phyloP scores from a whole-genome alignment of 2,888 invertebrate species.

The Amphimallon solstitiale region DNA sequence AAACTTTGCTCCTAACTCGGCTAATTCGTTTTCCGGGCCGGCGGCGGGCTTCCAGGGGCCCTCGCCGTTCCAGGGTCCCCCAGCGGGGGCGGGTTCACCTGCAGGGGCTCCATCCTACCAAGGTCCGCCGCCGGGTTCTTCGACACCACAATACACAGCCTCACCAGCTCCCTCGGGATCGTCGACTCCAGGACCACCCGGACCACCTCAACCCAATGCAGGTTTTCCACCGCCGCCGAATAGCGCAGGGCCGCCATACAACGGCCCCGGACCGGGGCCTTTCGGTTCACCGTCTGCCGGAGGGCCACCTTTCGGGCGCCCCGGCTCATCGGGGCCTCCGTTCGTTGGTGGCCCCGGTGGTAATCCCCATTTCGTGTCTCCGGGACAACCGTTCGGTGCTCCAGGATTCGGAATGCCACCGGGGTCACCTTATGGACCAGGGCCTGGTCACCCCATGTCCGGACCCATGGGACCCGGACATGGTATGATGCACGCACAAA shows the following conservation, averaged over 20 bases:
- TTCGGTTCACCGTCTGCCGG: slow-evolving; percentile 75
- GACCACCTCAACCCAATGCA: slow-evolving; percentile 71
- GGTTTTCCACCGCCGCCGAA: slow-evolving; percentile 69
- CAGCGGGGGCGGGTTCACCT: slow-evolving; percentile 80
- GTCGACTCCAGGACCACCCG: slow-evolving; percentile 86
- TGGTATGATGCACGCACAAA: slow-evolving; percentile 69
- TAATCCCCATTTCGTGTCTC: slow-evolving; percentile 73
- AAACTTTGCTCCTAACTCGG: slow-evolving; percentile 72
- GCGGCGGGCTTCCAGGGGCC: slow-evolving; percentile 66
- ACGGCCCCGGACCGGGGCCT: slow-evolving; percentile 75
- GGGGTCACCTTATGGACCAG: slow-evolving; percentile 76
- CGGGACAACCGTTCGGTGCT: slow-evolving; percentile 70
- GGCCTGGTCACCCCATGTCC: slow-evolving; percentile 70
- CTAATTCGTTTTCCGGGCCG: slow-evolving; percentile 72
- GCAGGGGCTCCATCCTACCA: slow-evolving; percentile 67
- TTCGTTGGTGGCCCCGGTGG: slow-evolving; percentile 75
- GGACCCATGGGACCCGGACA: slow-evolving; percentile 73
- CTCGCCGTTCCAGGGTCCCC: slow-evolving; percentile 73
- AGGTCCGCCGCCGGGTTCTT: slow-evolving; percentile 75
- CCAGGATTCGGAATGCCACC: slow-evolving; percentile 78
- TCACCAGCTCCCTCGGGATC: slow-evolving; percentile 86
- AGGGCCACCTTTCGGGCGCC: slow-evolving; percentile 69
- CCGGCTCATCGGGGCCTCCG: slow-evolving; percentile 76
- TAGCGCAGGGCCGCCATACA: slow-evolving; percentile 74
- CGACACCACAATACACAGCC: slow-evolving; percentile 85